A percentile compares a stretch with the other conserved stretches of the same genome.
These are phyloP conservation scores for Odontamblyopus lacepedii DNA, from an alignment of 2,797 vertebrate genomes.

Conservation along the genomic window DNA sequence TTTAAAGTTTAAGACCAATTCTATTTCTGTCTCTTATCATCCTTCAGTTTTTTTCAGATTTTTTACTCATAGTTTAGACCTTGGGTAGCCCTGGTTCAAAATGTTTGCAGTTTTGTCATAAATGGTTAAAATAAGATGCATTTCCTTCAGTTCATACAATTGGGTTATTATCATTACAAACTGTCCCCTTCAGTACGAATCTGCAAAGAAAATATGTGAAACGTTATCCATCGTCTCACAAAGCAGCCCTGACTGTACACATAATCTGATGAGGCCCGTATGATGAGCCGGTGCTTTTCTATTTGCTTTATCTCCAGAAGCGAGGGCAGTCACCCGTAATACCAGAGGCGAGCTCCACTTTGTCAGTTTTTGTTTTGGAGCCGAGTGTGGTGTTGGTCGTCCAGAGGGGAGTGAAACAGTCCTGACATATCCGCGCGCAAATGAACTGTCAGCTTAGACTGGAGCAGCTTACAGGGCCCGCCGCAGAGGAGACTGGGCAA, in stretches of 20 bases:
- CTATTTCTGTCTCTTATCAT: too few species aligned
- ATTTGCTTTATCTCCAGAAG: not conserved
- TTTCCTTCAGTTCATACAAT: not conserved
- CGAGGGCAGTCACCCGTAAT: constrained; percentile 1
- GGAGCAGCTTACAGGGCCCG: constrained; percentile 14
- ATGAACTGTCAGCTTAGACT: constrained; percentile 33
- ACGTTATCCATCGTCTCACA: not conserved
- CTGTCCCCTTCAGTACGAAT: not conserved
- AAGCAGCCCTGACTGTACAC: not conserved
- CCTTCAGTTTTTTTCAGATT: too few species aligned
- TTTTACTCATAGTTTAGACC: not conserved
- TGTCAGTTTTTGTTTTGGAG: constrained; percentile 13
- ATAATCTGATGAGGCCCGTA: not conserved
- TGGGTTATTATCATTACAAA: not conserved
- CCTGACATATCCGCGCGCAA: constrained; percentile 31
- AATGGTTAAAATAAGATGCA: too few species aligned
- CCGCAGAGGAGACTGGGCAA: not conserved
- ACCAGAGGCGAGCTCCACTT: constrained; percentile 2
- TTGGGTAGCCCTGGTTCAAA: not conserved
- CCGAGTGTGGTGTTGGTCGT: constrained; percentile 27
- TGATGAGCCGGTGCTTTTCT: not conserved
- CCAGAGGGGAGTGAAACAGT: constrained; percentile 44
- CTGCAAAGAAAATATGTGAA: too few species aligned
- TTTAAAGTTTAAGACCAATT: too few species aligned
- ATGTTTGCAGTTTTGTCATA: not conserved